Base-by-base conservation (phyloP, 2,797 vertebrate species). In the Ptychobarbus kaznakovi region DNA sequence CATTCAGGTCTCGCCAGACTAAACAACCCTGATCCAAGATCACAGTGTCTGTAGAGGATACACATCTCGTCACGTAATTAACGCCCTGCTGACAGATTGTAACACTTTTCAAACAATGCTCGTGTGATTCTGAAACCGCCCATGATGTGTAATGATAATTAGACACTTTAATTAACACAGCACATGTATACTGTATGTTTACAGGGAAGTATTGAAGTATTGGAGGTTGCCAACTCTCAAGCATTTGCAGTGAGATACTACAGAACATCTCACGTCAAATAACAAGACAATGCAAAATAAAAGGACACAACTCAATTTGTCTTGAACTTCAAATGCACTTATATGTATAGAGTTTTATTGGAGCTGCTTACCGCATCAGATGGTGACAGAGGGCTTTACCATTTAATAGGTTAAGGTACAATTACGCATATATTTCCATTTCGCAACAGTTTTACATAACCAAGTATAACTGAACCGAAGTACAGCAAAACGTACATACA, bases 11-110 rank as follows among this genome's bases (percentile, higher is more conserved):
- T 68, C n/a, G 44, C 72, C 72, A 83, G 82, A 83, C 61, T 83
- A 83, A 76, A 83, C 82, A 83, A 51, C 58, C 9, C 72, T n/a
- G 44, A 76, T 83, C 70, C 70, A 83, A 51, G 70, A 83, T 83
- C 82, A 53, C 46, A 66, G 82, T 66, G 61, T 49, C 44, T 66
- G 44, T 15, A 66, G 72, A 66, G 72, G 58, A 83, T 83, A 75
- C 61, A 76, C 28, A 66, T 49, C 82, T 83, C 61, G 65, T 76
- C 72, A 66, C 13, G 13, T 83, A 83, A 83, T 76, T 83, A 76
- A 66, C 56, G 61, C 61, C 44, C 72, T 53, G 82, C 61, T 76
- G 61, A 76, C 35, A 83, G 61, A 83, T 66, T 83, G n/a, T 22
- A 76, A 76, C 81, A 83, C 72, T 82, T 74, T 63, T 74, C 25